phyloP scores from a whole-genome alignment of 2,888 invertebrate species.

The Chelonus formosanus region DNA sequence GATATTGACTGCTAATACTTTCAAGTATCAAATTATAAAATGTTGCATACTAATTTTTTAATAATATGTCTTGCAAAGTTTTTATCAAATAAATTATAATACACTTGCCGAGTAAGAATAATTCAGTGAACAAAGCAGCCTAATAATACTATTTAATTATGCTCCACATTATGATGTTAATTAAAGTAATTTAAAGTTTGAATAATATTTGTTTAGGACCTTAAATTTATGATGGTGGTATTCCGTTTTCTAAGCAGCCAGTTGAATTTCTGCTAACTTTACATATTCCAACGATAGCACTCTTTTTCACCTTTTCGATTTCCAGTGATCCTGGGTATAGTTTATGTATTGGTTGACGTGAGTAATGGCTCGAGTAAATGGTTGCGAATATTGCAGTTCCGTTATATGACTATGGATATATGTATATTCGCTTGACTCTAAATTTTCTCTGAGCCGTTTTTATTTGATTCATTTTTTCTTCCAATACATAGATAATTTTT shows the following conservation, averaged over 20 bases:
- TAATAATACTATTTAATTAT: no score
- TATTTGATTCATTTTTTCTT: slow-evolving; percentile 9
- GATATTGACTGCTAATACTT: no score
- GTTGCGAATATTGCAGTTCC: slow-evolving; percentile 37
- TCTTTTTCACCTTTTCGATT: slow-evolving; percentile 18
- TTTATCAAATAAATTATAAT: no score
- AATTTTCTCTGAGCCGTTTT: slow-evolving; percentile 16
- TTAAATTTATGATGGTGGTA: background rate
- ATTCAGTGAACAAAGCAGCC: no score
- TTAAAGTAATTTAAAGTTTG: no score
- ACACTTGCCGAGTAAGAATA: no score
- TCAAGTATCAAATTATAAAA: no score
- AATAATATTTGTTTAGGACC: no score
- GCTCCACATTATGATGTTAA: no score
- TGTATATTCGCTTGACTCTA: slow-evolving; percentile 3
- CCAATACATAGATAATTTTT: slow-evolving; percentile 2
- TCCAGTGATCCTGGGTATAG: slow-evolving; percentile 5
- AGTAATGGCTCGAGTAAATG: slow-evolving; percentile 35
- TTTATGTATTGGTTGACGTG: slow-evolving; percentile 29
- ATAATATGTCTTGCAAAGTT: no score
- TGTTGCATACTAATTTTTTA: no score
- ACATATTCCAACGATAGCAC: slow-evolving; percentile 1
- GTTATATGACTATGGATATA: slow-evolving; percentile 13
- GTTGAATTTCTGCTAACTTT: slow-evolving; percentile 16
- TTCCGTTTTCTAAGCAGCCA: slow-evolving; percentile 12